phyloP scores from a whole-genome alignment of 2,888 invertebrate genomes.

The Drosophila villosipedis region DNA sequence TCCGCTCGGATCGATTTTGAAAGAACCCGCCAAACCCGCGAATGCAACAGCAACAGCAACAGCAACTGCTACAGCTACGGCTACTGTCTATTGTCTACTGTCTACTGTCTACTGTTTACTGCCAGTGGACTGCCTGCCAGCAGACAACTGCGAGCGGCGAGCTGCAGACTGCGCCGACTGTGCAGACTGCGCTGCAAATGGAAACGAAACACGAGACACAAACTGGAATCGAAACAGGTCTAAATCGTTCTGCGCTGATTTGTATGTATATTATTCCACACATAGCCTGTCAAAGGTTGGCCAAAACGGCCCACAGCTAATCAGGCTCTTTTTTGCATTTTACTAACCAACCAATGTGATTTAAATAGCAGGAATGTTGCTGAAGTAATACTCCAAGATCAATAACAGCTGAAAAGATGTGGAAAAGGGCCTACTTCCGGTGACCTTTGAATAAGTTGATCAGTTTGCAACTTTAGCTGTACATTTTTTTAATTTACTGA shows the following conservation, averaged over 20 bases:
- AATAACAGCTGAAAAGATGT: background rate
- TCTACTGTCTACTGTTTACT: slow-evolving; percentile 9
- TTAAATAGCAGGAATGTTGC: background rate
- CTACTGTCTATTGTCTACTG: slow-evolving; percentile 26
- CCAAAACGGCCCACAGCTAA: background rate
- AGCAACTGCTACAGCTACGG: slow-evolving; percentile 5
- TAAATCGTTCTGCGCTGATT: slow-evolving; percentile 9
- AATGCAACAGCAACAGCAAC: slow-evolving; percentile 12
- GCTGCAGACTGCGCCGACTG: background rate
- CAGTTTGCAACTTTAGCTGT: too few relatives aligned
- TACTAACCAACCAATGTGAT: background rate
- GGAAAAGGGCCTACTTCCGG: background rate
- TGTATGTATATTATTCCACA: slow-evolving; percentile 40
- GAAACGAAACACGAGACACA: slow-evolving; percentile 21
- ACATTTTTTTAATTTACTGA: background rate
- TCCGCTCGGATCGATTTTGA: slow-evolving; percentile 18
- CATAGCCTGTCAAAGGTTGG: slow-evolving; percentile 64
- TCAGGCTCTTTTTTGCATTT: background rate
- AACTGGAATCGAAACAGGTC: slow-evolving; percentile 12
- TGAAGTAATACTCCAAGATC: background rate
- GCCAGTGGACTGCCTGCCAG: slow-evolving; percentile 46
- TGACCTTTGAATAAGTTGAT: background rate
- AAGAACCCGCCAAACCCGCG: slow-evolving; percentile 48
- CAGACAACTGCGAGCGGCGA: slow-evolving; percentile 26
- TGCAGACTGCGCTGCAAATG: slow-evolving; percentile 3